These are phyloP conservation scores for Dermolepida albohirtum DNA, from an alignment of 2,888 invertebrate species.

Conservation along the genomic window DNA sequence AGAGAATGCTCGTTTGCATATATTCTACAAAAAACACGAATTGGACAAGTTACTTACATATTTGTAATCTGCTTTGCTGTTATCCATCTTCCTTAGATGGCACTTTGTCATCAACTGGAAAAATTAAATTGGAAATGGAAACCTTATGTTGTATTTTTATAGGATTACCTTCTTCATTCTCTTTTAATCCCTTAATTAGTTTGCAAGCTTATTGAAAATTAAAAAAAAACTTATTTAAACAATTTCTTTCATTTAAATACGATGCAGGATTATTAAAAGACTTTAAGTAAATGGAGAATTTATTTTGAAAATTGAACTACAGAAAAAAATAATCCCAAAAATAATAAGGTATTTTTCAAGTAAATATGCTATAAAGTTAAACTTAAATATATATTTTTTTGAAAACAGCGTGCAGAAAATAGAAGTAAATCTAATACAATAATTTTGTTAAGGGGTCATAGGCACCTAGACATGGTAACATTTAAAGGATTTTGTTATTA, in stretches of 20 bases:
- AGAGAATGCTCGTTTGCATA: too few species aligned
- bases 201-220: too few species aligned
- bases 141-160: too few species aligned
- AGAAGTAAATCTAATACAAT: conserved; percentile 44
- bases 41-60: too few species aligned
- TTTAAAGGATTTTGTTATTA: conserved; percentile 50
- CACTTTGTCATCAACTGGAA: too few species aligned
- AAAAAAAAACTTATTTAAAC: too few species aligned
- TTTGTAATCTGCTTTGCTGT: too few species aligned
- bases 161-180: too few species aligned
- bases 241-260: not conserved
- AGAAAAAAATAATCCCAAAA: conserved; percentile 51
- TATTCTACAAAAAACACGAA: too few species aligned
- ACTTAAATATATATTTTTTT: conserved; percentile 43
- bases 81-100: too few species aligned
- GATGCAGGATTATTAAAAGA: conserved; percentile 9
- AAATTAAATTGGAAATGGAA: too few species aligned
- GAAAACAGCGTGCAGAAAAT: conserved; percentile 52
- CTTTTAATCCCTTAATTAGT: too few species aligned
- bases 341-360: conserved; percentile 42
- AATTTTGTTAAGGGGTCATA: conserved; percentile 52
- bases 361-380: conserved; percentile 43
- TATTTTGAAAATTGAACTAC: conserved; percentile 53
- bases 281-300: conserved; percentile 44
- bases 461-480: conserved; percentile 64